A percentile compares a stretch with the other conserved stretches of the same genome.
Evolutionary conservation across 2,888 invertebrate species (phyloP).

Genomic region (Vesta saturnalis): DNA sequence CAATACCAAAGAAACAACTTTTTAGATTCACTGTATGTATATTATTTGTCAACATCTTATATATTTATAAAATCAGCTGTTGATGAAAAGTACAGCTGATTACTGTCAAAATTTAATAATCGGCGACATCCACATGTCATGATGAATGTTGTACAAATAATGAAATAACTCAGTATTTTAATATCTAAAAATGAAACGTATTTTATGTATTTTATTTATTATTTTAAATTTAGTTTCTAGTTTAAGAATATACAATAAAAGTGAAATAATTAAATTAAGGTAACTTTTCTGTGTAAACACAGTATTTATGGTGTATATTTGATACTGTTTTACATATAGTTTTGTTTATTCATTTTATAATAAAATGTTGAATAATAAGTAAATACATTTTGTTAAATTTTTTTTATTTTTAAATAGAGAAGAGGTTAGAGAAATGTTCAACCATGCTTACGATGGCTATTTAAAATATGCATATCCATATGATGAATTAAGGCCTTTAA

Average conservation of each 20-base stretch:
- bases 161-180: background rate
- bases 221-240: constrained; percentile 26
- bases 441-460: constrained; percentile 98
- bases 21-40: background rate
- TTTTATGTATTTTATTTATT: constrained; percentile 21
- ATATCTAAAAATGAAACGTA: constrained; percentile 7
- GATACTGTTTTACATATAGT: background rate
- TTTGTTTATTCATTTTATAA: background rate
- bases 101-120: too few relatives aligned
- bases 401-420: constrained; percentile 68
- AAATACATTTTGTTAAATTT: background rate
- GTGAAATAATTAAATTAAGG: constrained; percentile 69
- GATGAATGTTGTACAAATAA: too few relatives aligned
- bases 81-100: background rate
- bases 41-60: too few relatives aligned
- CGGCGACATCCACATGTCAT: too few relatives aligned
- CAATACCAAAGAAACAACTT: too few relatives aligned
- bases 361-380: too few relatives aligned
- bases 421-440: constrained; percentile 94
- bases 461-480: constrained; percentile 93
- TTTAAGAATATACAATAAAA: constrained; percentile 65
- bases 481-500: constrained; percentile 94
- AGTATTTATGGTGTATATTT: too few relatives aligned
- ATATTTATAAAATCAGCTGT: too few relatives aligned
- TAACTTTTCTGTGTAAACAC: too few relatives aligned